These are phyloP conservation scores for Hyppa rectilinea DNA, from an alignment of 2,888 invertebrate genomes.

Conservation along the genomic window DNA sequence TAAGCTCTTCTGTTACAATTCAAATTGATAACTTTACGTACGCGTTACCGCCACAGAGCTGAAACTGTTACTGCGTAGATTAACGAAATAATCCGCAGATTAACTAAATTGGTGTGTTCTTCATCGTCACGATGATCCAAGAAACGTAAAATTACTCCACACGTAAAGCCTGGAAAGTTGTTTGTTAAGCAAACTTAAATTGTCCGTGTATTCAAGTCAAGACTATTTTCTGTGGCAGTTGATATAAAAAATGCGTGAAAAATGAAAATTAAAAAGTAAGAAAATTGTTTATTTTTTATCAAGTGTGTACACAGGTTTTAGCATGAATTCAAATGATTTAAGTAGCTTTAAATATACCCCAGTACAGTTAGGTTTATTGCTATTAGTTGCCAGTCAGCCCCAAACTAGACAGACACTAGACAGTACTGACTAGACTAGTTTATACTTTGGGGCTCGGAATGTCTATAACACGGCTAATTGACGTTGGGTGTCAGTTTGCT, in stretches of 20 bases:
- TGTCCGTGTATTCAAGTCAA: neutral
- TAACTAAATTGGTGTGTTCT: slow-evolving; percentile 35
- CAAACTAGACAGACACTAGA: neutral
- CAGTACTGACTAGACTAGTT: no score
- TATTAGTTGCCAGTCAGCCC: neutral
- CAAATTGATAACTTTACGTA: slow-evolving; percentile 39
- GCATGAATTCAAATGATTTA: neutral
- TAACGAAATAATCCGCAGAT: slow-evolving; percentile 24
- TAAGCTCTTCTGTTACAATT: slow-evolving; percentile 29
- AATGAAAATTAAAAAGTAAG: neutral
- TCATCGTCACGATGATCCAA: neutral
- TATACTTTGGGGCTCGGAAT: neutral
- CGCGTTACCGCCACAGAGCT: neutral
- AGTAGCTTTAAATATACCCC: neutral
- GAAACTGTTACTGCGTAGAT: slow-evolving; percentile 19
- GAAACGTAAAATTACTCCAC: slow-evolving; percentile 2
- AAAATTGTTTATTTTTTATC: neutral
- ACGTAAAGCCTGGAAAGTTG: neutral
- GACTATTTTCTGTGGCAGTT: neutral
- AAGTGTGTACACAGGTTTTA: neutral
- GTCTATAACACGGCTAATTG: neutral
- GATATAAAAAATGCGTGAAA: neutral
- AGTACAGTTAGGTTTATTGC: neutral
- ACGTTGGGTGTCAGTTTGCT: neutral
- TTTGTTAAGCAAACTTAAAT: neutral